phyloP scores from a whole-genome alignment of 2,888 invertebrate species.

The Drosophila prolongata region DNA sequence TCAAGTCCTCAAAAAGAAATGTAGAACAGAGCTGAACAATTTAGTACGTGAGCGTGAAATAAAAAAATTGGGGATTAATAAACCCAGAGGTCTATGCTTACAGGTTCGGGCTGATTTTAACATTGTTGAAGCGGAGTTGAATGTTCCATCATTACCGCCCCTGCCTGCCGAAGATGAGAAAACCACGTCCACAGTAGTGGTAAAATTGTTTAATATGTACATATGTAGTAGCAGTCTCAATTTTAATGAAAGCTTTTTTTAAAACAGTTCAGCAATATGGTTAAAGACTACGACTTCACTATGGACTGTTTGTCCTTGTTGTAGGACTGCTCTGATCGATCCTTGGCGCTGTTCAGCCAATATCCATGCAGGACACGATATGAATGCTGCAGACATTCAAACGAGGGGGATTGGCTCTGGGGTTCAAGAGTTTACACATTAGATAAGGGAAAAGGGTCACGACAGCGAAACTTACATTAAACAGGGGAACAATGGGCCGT shows the following conservation, averaged over 20 bases:
- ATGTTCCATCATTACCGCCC: conserved; percentile 63
- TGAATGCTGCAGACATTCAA: conserved; percentile 82
- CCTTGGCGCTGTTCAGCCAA: conserved; percentile 50
- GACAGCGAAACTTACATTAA: conserved; percentile 72
- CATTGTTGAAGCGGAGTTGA: conserved; percentile 60
- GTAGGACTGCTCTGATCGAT: conserved; percentile 21
- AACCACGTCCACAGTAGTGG: conserved; percentile 46
- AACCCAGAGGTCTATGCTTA: neutral
- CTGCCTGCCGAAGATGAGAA: conserved; percentile 26
- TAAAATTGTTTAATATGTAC: conserved; percentile 21
- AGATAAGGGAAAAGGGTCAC: neutral
- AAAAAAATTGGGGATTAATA: too few species aligned
- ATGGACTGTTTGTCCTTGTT: conserved; percentile 34
- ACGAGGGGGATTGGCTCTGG: conserved; percentile 82
- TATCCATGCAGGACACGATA: conserved; percentile 71
- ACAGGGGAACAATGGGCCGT: conserved; percentile 82
- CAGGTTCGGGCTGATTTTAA: conserved; percentile 73
- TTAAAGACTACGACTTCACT: conserved; percentile 50
- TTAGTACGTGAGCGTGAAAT: conserved; percentile 53
- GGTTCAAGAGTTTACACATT: conserved; percentile 14
- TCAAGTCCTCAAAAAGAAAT: conserved; percentile 69
- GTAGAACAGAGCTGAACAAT: conserved; percentile 69
- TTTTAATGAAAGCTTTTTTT: conserved; percentile 5
- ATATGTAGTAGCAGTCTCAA: conserved; percentile 18
- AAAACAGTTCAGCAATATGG: conserved; percentile 57